phyloP scores from a whole-genome alignment of 2,113 vertebrate species.

The Pipa parva region DNA sequence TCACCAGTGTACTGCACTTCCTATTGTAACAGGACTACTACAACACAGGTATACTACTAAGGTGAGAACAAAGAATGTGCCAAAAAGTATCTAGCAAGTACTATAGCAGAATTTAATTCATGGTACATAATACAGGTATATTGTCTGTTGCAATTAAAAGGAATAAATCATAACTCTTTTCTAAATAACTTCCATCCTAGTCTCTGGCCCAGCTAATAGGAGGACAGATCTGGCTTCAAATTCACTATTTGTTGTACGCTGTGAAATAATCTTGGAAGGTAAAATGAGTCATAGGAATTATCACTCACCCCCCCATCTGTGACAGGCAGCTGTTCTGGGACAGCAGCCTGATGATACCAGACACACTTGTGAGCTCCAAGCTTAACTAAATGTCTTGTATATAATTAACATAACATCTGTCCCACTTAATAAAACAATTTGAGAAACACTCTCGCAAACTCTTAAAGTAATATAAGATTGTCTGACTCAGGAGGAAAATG shows the following conservation, averaged over 20 bases:
- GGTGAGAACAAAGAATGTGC: no score
- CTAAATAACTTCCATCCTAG: no score
- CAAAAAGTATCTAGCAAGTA: no score
- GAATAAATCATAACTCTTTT: no score
- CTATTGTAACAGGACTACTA: no score
- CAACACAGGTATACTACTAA: no score
- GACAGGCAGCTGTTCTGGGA: constrained; percentile 46
- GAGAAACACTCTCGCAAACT: constrained; percentile 7
- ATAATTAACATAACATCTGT: constrained; percentile 48
- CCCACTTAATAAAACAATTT: constrained; percentile 35
- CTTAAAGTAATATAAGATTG: constrained; percentile 15
- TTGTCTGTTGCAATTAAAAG: no score
- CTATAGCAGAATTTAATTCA: no score
- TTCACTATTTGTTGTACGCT: constrained; percentile 41
- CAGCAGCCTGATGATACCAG: constrained; percentile 44
- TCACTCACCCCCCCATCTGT: constrained; percentile 42
- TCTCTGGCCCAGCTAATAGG: not conserved
- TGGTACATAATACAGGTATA: no score
- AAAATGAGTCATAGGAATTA: constrained; percentile 35
- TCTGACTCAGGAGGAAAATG: constrained; percentile 9
- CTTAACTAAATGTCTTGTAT: constrained; percentile 39
- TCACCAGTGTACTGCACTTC: no score
- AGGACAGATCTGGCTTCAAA: constrained; percentile 35
- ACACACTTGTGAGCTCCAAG: constrained; percentile 42
- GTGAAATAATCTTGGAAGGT: constrained; percentile 47